These are phyloP conservation scores for Myotis pilosus DNA, from an alignment of 2,797 vertebrate species.

Conservation along the genomic window DNA sequence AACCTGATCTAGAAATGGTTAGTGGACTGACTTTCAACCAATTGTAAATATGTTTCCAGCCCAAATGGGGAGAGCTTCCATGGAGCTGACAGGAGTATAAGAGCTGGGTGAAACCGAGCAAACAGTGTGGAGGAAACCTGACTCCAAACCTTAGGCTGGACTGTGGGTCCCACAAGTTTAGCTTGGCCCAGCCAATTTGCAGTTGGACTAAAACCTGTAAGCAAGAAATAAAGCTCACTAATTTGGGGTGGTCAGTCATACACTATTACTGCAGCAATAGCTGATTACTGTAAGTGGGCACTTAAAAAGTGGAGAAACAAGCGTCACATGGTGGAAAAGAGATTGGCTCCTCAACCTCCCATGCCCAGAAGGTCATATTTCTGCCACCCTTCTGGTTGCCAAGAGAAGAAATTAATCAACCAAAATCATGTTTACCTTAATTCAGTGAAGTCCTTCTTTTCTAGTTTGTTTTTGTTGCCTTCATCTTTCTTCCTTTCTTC, in stretches of 20 bases:
- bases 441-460: background rate
- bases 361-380: background rate
- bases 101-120: background rate
- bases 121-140: background rate
- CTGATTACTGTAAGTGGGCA: background rate
- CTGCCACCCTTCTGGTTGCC: background rate
- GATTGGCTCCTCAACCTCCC: background rate
- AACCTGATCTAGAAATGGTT: background rate
- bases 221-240: background rate
- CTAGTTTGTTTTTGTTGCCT: background rate
- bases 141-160: background rate
- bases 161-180: background rate
- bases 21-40: background rate
- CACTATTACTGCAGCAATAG: background rate
- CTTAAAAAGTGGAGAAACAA: background rate
- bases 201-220: background rate
- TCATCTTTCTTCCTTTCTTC: background rate
- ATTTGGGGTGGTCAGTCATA: background rate
- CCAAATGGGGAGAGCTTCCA: background rate
- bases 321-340: background rate
- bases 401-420: background rate
- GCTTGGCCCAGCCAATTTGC: background rate
- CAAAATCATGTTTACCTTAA: background rate
- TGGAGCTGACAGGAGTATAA: background rate
- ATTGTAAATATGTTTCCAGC: background rate